These are phyloP conservation scores for Peribatodes rhomboidaria DNA, from an alignment of 2,888 invertebrate genomes.

Conservation along the genomic window DNA sequence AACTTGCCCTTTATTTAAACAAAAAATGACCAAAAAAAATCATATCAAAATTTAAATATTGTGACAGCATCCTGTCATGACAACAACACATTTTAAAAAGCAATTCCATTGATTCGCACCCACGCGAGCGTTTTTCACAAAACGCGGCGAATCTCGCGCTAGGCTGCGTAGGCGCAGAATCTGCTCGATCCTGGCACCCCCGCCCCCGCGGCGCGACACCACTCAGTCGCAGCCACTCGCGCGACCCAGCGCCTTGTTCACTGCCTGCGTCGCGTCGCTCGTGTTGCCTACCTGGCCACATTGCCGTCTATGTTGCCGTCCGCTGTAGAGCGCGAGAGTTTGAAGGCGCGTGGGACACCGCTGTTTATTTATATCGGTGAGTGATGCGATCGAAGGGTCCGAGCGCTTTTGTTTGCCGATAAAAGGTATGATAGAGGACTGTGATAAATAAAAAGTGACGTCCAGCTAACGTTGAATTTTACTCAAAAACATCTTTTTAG, in stretches of 20 bases:
- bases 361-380: slow-evolving; percentile 41
- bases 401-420: not conserved
- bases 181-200: slow-evolving; percentile 6
- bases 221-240: slow-evolving; percentile 22
- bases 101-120: not conserved
- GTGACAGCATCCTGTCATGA: slow-evolving; percentile 5
- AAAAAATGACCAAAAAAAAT: not conserved
- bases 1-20: not conserved
- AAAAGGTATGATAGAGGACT: too few species aligned
- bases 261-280: not conserved
- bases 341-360: slow-evolving; percentile 19
- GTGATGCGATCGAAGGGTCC: slow-evolving; percentile 18
- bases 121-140: slow-evolving; percentile 19
- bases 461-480: too few species aligned
- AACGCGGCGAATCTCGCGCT: slow-evolving; percentile 23
- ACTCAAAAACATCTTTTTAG: too few species aligned
- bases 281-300: not conserved
- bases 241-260: slow-evolving; percentile 10
- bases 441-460: too few species aligned
- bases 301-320: not conserved
- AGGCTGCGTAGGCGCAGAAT: slow-evolving; percentile 35
- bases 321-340: not conserved
- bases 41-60: not conserved
- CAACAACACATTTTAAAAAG: slow-evolving; percentile 11
- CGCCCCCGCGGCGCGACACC: not conserved